Base-by-base conservation (phyloP, 2,113 vertebrate genomes). In the Connochaetes taurinus region DNA sequence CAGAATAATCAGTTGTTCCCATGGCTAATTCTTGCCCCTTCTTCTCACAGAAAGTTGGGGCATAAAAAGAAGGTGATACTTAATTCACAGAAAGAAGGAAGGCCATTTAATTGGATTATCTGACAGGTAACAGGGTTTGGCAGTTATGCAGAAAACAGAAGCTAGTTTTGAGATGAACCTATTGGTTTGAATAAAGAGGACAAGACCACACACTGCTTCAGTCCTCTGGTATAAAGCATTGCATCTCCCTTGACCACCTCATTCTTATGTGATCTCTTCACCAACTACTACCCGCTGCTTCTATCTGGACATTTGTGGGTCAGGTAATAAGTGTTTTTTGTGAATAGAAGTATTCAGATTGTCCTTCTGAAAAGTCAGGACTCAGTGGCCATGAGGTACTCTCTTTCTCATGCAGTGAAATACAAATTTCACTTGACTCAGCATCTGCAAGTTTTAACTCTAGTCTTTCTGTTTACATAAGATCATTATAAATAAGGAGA, bases 401-500 rank as follows among this genome's bases (percentile, higher is more conserved):
- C 10, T 92, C 36, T 60, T 96, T 58, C 64, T 40, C 45, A 19
- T 85, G 23, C 7, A 64, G 47, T 47, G 6, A 40, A 87, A 89
- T 71, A 97, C 93, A 76, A 91, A 94, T 92, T 93, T 31, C 60
- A 27, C 78, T 60, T 85, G 53, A 9, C 83, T 91, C 16, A 45
- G 50, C 33, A 1, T 14, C 31, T 31, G 2, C 23, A 64, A n/a
- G 19, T 71, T 89, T 47, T 45, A 87, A 64, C 53, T 76, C 74
- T 55, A n/a, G 10, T 82, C 50, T 94, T 93, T 82, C 60, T 92
- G 58, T 90, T 95, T 95, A 71, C 7, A 81, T 53, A 40, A 27
- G 23, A 94, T 64, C 47, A 19, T 40, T 95, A n/a, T 95, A 88
- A 95, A 92, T 88, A 90, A 94, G 87, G 57, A 94, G 93, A 92